Conservation (phyloP, 1,140 invertebrate genomes). For the Sycophila sp. region DNA sequence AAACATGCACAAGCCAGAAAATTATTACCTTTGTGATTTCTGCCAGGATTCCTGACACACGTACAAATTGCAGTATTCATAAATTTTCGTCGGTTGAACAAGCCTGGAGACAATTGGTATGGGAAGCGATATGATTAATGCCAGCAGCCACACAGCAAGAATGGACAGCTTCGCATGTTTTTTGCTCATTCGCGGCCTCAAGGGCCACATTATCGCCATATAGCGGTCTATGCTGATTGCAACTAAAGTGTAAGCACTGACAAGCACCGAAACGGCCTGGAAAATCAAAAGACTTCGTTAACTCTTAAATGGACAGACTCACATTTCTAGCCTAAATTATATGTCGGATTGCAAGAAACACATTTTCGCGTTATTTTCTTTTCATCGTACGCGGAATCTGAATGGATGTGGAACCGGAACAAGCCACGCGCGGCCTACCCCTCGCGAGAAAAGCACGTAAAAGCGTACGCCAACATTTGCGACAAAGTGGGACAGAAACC, state of each 20-base stretch:
- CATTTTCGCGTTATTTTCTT: too few relatives aligned
- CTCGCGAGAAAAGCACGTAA: too few relatives aligned
- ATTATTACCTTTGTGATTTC: constrained; percentile 63
- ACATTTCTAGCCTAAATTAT: too few relatives aligned
- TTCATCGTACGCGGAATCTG: too few relatives aligned
- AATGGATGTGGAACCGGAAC: too few relatives aligned
- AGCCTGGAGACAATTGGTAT: constrained; percentile 77
- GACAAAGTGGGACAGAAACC: too few relatives aligned
- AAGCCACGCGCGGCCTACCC: too few relatives aligned
- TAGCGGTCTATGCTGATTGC: constrained; percentile 89
- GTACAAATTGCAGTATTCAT: constrained; percentile 72
- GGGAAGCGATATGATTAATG: constrained; percentile 82
- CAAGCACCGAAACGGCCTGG: constrained; percentile 83
- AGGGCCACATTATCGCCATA: constrained; percentile 87
- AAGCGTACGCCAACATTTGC: too few relatives aligned
- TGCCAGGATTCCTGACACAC: constrained; percentile 77
- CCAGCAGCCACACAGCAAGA: constrained; percentile 79
- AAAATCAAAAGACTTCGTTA: too few relatives aligned
- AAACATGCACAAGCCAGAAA: too few relatives aligned
- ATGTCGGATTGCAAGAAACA: too few relatives aligned
- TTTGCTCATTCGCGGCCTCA: constrained; percentile 82
- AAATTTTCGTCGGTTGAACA: constrained; percentile 68
- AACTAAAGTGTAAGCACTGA: constrained; percentile 85
- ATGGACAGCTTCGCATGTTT: constrained; percentile 74
- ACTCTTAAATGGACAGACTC: too few relatives aligned